Percentiles rank a stretch among this genome's conserved stretches.
Evolutionary conservation across 2,797 vertebrate genomes (phyloP).

Genomic region (Microchirus variegatus): DNA sequence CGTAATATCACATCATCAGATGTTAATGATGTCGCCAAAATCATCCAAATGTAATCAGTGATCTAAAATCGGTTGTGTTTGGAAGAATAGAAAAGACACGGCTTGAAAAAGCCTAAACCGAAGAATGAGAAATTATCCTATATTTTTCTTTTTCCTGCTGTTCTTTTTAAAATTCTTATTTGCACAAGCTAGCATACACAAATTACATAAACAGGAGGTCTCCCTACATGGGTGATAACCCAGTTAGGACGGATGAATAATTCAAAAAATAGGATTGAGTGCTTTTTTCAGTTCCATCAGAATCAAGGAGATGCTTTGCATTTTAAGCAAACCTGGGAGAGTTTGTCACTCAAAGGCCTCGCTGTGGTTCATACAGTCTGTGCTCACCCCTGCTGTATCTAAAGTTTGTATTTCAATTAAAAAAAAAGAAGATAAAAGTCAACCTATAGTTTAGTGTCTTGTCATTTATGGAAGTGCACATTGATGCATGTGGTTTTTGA

Average conservation of each 20-base stretch:
- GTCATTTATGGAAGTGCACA: slow-evolving; percentile 8
- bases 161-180: slow-evolving; percentile 12
- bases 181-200: slow-evolving; percentile 28
- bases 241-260: slow-evolving; percentile 60
- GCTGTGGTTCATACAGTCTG: slow-evolving; percentile 23
- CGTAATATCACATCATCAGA: too few species aligned
- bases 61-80: too few species aligned
- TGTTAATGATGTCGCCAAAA: too few species aligned
- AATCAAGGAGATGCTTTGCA: slow-evolving; percentile 48
- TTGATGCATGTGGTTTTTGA: slow-evolving; percentile 10
- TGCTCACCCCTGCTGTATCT: slow-evolving; percentile 20
- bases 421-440: slow-evolving; percentile 4
- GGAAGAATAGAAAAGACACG: too few species aligned
- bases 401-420: slow-evolving; percentile 16
- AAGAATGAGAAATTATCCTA: not conserved
- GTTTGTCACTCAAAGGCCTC: slow-evolving; percentile 2
- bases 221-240: slow-evolving; percentile 37
- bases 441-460: slow-evolving; percentile 12
- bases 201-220: slow-evolving; percentile 5
- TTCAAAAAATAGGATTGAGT: slow-evolving; percentile 49
- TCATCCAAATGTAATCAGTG: too few species aligned
- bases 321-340: slow-evolving; percentile 36
- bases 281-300: slow-evolving; percentile 39
- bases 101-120: too few species aligned
- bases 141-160: not conserved